Conservation (phyloP, 2,797 vertebrate genomes). For the Echiichthys vipera region DNA sequence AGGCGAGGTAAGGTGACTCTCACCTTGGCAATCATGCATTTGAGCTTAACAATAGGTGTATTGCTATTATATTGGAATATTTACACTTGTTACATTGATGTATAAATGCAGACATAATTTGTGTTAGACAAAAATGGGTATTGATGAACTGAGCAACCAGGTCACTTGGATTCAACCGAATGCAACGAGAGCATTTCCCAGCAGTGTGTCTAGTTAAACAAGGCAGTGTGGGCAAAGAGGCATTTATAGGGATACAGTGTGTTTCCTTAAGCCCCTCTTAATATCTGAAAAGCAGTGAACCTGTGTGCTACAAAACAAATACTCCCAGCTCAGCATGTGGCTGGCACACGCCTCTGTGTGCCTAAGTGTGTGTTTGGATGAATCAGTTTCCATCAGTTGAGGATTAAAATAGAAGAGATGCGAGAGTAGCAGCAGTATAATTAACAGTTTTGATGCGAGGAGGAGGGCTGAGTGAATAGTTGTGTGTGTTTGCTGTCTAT, state of each 20-base stretch:
- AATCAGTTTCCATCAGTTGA: constrained; percentile 55
- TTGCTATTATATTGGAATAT: constrained; percentile 9
- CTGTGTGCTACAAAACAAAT: constrained; percentile 66
- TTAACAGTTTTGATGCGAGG: constrained; percentile 69
- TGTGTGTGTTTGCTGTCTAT: constrained; percentile 67
- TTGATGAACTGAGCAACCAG: constrained; percentile 10
- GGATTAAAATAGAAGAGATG: constrained; percentile 74
- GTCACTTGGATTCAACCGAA: background rate
- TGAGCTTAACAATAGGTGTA: constrained; percentile 10
- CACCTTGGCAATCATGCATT: constrained; percentile 9
- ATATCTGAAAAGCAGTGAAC: constrained; percentile 46
- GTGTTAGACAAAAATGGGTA: constrained; percentile 3
- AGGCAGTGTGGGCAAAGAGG: constrained; percentile 14
- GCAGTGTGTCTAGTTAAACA: constrained; percentile 48
- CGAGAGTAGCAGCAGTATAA: constrained; percentile 67
- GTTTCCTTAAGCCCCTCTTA: constrained; percentile 37
- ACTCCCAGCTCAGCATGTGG: constrained; percentile 42
- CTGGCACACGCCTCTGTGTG: constrained; percentile 38
- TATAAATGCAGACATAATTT: constrained; percentile 8
- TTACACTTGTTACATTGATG: constrained; percentile 10
- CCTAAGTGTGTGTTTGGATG: constrained; percentile 37
- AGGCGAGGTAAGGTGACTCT: constrained; percentile 18
- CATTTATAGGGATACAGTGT: constrained; percentile 27
- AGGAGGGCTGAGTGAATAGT: constrained; percentile 63
- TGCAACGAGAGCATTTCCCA: constrained; percentile 44